These are phyloP conservation scores for Sesamia inferens DNA, from an alignment of 2,888 invertebrate genomes.

Conservation along the genomic window DNA sequence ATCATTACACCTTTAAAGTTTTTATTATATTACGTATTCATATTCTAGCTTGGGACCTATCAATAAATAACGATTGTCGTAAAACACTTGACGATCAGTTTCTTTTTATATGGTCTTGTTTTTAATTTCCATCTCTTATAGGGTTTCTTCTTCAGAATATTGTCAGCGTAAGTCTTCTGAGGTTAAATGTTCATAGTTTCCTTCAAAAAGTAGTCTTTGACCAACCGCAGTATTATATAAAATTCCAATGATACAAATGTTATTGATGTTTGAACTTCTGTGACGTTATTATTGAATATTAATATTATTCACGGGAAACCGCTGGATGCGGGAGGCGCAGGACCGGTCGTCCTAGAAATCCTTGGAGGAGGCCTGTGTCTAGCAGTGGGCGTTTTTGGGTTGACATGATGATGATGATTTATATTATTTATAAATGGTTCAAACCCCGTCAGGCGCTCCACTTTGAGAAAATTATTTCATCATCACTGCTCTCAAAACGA, in stretches of 20 bases:
- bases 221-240: not conserved
- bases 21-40: not conserved
- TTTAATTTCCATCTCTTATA: not conserved
- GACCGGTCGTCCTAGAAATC: too few species aligned
- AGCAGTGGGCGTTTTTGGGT: too few species aligned
- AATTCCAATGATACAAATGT: not conserved
- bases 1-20: not conserved
- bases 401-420: too few species aligned
- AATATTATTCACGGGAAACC: too few species aligned
- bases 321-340: too few species aligned
- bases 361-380: too few species aligned
- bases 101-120: not conserved
- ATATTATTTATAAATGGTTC: too few species aligned
- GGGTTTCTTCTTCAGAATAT: not conserved
- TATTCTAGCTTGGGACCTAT: not conserved
- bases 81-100: not conserved
- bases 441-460: too few species aligned
- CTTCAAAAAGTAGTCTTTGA: not conserved
- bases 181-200: not conserved
- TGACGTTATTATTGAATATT: not conserved
- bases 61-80: not conserved
- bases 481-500: too few species aligned
- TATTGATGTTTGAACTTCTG: too few species aligned
- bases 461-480: too few species aligned
- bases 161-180: not conserved